These are phyloP conservation scores for Erpetoichthys calabaricus DNA, from an alignment of 2,797 vertebrate genomes.

Conservation along the genomic window DNA sequence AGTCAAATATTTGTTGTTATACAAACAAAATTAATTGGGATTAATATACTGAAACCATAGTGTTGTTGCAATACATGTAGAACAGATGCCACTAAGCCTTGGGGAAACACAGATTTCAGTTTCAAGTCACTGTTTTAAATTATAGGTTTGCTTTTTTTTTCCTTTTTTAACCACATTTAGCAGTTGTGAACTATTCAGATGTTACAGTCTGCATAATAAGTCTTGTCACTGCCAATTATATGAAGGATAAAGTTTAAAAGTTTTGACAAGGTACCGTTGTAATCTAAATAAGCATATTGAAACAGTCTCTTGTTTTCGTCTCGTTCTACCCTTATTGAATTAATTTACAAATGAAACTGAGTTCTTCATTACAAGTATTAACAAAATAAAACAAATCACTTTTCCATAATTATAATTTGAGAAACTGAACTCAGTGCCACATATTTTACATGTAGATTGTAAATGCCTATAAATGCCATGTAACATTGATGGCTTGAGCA, in stretches of 20 bases:
- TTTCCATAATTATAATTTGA: too few species aligned
- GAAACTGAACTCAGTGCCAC: too few species aligned
- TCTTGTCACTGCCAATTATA: constrained; percentile 35
- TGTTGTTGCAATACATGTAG: constrained; percentile 38
- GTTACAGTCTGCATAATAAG: constrained; percentile 37
- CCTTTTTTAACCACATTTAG: constrained; percentile 33
- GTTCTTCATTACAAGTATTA: background rate
- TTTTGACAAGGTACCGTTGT: constrained; percentile 19
- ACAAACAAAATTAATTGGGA: constrained; percentile 44
- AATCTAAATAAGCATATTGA: background rate
- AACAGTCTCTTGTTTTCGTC: background rate
- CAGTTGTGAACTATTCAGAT: constrained; percentile 45
- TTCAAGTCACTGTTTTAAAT: constrained; percentile 34
- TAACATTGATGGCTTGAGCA: too few species aligned
- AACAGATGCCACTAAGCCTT: constrained; percentile 52
- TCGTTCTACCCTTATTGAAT: background rate
- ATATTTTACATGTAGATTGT: too few species aligned
- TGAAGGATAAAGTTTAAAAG: constrained; percentile 17
- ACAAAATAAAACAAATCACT: too few species aligned
- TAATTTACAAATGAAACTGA: background rate
- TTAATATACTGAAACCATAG: constrained; percentile 40
- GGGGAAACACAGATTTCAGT: constrained; percentile 41
- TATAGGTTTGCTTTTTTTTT: constrained; percentile 22
- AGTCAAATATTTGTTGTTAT: constrained; percentile 45
- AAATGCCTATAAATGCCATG: too few species aligned